These are phyloP conservation scores for Nomada goodeniana DNA, from an alignment of 2,888 invertebrate species.

Conservation along the genomic window DNA sequence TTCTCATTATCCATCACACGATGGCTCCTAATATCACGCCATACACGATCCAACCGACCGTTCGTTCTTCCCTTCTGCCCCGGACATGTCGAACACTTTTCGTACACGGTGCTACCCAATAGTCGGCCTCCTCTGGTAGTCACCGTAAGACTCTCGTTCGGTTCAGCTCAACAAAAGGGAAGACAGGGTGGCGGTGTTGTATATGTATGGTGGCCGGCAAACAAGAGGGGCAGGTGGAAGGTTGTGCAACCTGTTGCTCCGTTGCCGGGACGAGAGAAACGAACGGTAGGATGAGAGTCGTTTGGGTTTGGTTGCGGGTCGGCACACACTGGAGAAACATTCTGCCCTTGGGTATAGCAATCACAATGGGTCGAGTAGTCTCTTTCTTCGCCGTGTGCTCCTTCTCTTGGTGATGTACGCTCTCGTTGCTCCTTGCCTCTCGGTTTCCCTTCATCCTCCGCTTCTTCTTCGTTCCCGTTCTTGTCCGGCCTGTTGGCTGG, in stretches of 20 bases:
- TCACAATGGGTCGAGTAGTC: conserved; percentile 75
- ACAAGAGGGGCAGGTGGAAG: conserved; percentile 79
- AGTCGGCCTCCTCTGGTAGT: conserved; percentile 37
- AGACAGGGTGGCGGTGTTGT: conserved; percentile 46
- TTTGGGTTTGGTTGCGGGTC: conserved; percentile 67
- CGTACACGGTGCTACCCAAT: conserved; percentile 65
- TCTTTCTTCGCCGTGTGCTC: conserved; percentile 33
- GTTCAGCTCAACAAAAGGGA: conserved; percentile 57
- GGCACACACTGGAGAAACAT: conserved; percentile 67
- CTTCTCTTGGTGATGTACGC: conserved; percentile 53
- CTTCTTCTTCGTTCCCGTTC: conserved; percentile 47
- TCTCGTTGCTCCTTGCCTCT: conserved; percentile 56
- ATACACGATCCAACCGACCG: background rate
- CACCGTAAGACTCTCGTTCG: conserved; percentile 32
- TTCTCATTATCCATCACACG: conserved; percentile 51
- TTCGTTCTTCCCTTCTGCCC: conserved; percentile 6
- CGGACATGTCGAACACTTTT: conserved; percentile 67
- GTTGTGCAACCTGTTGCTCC: conserved; percentile 80
- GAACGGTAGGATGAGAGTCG: conserved; percentile 71
- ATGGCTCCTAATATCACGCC: conserved; percentile 54
- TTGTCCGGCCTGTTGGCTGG: conserved; percentile 53
- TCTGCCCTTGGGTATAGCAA: conserved; percentile 74
- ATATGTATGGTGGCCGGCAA: conserved; percentile 71
- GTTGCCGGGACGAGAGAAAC: conserved; percentile 68
- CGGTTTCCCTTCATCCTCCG: conserved; percentile 41